Percentiles rank a stretch among this genome's conserved stretches.
Conservation (phyloP, 2,797 vertebrate genomes). For the Falco columbarius region DNA sequence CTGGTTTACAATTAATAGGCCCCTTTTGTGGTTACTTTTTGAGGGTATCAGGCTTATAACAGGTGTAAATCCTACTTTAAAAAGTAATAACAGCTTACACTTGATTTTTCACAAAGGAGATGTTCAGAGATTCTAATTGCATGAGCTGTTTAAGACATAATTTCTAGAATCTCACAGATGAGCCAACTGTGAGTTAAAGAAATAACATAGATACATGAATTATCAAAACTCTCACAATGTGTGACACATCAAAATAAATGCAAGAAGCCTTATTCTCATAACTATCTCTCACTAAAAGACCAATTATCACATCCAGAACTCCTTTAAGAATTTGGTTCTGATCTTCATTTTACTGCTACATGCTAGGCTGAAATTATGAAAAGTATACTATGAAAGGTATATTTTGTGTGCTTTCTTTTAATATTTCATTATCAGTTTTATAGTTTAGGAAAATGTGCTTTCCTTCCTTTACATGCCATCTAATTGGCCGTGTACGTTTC, state of each 20-base stretch:
- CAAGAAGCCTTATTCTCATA: neutral
- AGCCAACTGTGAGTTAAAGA: neutral
- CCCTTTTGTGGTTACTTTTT: neutral
- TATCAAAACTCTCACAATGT: neutral
- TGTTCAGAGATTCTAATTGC: neutral
- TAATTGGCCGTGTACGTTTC: fast-evolving
- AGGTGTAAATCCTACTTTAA: neutral
- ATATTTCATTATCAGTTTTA: neutral
- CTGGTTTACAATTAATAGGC: neutral
- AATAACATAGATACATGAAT: neutral
- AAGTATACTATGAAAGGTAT: neutral
- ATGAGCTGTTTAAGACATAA: neutral
- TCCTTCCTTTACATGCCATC: neutral
- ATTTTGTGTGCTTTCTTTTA: neutral
- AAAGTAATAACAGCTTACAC: neutral
- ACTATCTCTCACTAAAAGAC: neutral
- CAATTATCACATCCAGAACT: constrained; percentile 8
- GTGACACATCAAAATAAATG: constrained; percentile 5
- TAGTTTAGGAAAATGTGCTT: neutral
- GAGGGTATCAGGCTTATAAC: neutral
- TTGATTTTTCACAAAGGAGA: neutral
- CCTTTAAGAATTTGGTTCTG: neutral
- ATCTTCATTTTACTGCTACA: neutral
- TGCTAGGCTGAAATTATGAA: neutral
- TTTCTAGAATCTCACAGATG: neutral